A percentile compares a stretch with the other conserved stretches of the same genome.
Conservation (phyloP, 1,140 invertebrate species). For the Drosophila kohkoa region DNA sequence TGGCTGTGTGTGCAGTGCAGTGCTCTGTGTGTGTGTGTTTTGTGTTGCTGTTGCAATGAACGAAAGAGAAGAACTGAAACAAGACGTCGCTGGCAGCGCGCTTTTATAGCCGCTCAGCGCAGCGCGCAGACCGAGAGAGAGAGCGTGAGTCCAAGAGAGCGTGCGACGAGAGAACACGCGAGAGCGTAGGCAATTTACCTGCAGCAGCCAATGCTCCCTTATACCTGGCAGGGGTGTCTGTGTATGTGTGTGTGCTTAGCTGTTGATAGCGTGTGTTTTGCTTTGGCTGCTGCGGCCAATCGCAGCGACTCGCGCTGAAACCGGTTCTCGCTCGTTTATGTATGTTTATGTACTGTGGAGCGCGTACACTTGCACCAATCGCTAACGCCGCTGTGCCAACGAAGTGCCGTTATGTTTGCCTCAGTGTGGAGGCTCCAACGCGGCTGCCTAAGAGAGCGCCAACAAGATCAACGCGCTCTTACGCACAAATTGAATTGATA, state of each 20-base stretch:
- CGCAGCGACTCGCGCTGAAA: slow-evolving; percentile 50
- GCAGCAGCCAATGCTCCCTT: slow-evolving; percentile 10
- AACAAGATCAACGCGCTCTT: slow-evolving; percentile 18
- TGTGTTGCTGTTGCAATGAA: slow-evolving; percentile 44
- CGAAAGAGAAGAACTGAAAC: slow-evolving; percentile 56
- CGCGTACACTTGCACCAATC: slow-evolving; percentile 81
- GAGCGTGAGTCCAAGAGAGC: slow-evolving; percentile 14
- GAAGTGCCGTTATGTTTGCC: slow-evolving; percentile 71
- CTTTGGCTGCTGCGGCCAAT: slow-evolving; percentile 52
- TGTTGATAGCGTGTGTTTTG: slow-evolving; percentile 10
- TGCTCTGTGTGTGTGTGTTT: slow-evolving; percentile 5
- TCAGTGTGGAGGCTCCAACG: slow-evolving; percentile 39
- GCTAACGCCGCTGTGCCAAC: slow-evolving; percentile 47
- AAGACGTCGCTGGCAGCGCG: slow-evolving; percentile 21
- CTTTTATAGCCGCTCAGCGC: slow-evolving; percentile 50
- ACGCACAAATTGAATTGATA: slow-evolving; percentile 1
- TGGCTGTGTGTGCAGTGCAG: not conserved
- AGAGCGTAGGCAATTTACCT: slow-evolving; percentile 24
- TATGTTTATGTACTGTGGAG: slow-evolving; percentile 63
- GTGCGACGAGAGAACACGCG: not conserved
- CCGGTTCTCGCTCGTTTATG: slow-evolving; percentile 62
- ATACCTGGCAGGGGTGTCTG: slow-evolving; percentile 7
- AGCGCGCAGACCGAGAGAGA: slow-evolving; percentile 22
- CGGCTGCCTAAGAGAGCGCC: slow-evolving; percentile 7
- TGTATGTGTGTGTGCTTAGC: slow-evolving; percentile 12